A percentile compares a stretch with the other conserved stretches of the same genome.
Evolutionary conservation across 2,113 vertebrate genomes (phyloP).

Genomic region (Spizaetus ornatus): DNA sequence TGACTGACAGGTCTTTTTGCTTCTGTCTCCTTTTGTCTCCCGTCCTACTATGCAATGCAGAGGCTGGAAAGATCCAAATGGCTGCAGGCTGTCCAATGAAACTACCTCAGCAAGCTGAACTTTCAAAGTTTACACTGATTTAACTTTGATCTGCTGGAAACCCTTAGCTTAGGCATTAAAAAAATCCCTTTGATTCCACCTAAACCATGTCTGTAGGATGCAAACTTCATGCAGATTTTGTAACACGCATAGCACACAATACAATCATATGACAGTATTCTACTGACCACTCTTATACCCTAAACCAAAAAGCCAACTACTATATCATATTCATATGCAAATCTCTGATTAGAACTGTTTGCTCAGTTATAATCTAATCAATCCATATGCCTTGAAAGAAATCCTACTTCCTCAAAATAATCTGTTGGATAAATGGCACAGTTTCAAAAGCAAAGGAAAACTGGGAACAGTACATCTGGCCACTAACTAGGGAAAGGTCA

Average conservation of each 20-base stretch:
- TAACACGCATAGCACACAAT: neutral
- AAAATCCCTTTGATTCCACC: neutral
- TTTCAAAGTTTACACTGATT: neutral
- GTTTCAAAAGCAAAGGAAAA: neutral
- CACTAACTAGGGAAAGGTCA: neutral
- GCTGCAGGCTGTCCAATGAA: neutral
- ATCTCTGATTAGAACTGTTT: neutral
- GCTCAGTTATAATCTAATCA: neutral
- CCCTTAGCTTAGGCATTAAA: neutral
- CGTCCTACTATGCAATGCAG: rapidly evolving
- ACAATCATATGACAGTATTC: neutral
- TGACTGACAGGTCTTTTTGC: neutral
- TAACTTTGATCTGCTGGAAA: neutral
- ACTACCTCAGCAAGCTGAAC: neutral
- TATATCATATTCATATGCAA: neutral
- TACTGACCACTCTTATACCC: neutral
- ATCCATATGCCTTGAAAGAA: neutral
- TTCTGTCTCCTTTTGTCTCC: neutral
- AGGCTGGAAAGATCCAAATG: neutral
- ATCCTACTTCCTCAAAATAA: neutral
- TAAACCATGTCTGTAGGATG: neutral
- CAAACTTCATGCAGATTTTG: neutral
- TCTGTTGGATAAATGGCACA: neutral
- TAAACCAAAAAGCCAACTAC: neutral
- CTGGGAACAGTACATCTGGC: neutral